Percentiles rank a stretch among this genome's conserved stretches.
Evolutionary conservation across 1,140 invertebrate genomes (phyloP).

Genomic region (Probaryconus sp.): DNA sequence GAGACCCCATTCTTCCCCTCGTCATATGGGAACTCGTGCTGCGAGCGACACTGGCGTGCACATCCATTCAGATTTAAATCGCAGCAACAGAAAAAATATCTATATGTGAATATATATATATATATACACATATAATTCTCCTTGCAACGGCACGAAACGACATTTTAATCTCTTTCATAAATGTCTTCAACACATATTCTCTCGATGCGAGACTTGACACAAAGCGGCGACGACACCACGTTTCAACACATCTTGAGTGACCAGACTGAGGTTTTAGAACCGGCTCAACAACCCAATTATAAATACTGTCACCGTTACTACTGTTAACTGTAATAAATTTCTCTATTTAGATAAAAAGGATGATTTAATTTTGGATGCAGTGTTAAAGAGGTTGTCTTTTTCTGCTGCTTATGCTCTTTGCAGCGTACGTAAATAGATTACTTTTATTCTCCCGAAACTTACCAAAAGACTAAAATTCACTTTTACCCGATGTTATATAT

Average conservation of each 20-base stretch:
- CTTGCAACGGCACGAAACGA: slow-evolving; percentile 71
- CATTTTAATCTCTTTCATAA: slow-evolving; percentile 68
- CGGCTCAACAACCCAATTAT: slow-evolving; percentile 54
- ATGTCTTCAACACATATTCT: slow-evolving; percentile 49
- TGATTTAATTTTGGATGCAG: no score
- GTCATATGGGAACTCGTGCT: slow-evolving; percentile 72
- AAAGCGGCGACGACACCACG: slow-evolving; percentile 42
- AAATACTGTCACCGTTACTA: slow-evolving; percentile 46
- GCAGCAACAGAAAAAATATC: slow-evolving; percentile 66
- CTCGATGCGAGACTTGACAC: slow-evolving; percentile 54
- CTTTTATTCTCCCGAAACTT: no score
- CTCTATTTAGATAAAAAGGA: slow-evolving; percentile 39
- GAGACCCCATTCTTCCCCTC: slow-evolving; percentile 62
- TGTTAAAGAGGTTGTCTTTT: no score
- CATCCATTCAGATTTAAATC: slow-evolving; percentile 78
- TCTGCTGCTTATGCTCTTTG: no score
- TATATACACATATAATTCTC: slow-evolving; percentile 64
- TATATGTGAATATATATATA: slow-evolving; percentile 31
- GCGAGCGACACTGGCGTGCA: slow-evolving; percentile 63
- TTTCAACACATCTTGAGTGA: slow-evolving; percentile 59
- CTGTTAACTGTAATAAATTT: slow-evolving; percentile 55
- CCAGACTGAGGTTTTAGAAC: slow-evolving; percentile 55
- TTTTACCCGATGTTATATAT: no score
- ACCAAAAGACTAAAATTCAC: no score
- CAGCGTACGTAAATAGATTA: no score